Evolutionary conservation across 2,888 invertebrate genomes (phyloP), one percentile per base, ranked within the genome.

Genomic region (Dimorphilus gyrociliatus): DNA sequence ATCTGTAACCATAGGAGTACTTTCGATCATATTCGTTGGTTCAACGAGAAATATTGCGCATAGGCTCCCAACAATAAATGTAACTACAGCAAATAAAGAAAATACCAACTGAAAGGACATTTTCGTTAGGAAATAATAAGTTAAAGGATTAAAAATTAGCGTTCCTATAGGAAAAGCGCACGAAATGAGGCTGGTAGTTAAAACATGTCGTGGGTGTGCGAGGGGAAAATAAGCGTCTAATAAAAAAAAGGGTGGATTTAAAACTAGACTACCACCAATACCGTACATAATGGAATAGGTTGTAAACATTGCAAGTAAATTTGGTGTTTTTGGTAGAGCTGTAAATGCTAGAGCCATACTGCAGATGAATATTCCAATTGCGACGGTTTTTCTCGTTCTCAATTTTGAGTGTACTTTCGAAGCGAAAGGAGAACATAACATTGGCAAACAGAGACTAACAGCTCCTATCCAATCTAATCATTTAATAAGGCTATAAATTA

Each of bases 141-240:
- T 30, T n/a, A 40, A 12, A 4, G 43, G 43, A 27, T 40, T 42
- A 35, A 43, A 33, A 15, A 42, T 23, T 18, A 43, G 26, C 15
- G 39, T 25, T 10, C 41, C 43, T 43, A 30, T 24, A 4, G 44
- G 44, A 17, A 37, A 37, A 6, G 35, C 44, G 17, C 41, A 41
- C 21, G 39, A 41, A 29, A 35, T 37, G 23, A 44, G 33, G 23
- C 42, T 42, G 17, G 44, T 44, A 13, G 44, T 37, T 8, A 41
- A 35, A 5, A 43, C 39, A 25, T 44, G 40, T 7, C 35, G 25
- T 5, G 33, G 39, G 19, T 44, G 44, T 8, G 37, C 21, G 23
- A 36, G 34, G 14, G 44, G 44, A 27, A 41, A 42, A 29, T 41
- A 34, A 13, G 33, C 33, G 19, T 42, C 40, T 8, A 44, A 29